Evolutionary conservation across 2,888 invertebrate species (phyloP).

Genomic region (Oegoconia quadripuncta): DNA sequence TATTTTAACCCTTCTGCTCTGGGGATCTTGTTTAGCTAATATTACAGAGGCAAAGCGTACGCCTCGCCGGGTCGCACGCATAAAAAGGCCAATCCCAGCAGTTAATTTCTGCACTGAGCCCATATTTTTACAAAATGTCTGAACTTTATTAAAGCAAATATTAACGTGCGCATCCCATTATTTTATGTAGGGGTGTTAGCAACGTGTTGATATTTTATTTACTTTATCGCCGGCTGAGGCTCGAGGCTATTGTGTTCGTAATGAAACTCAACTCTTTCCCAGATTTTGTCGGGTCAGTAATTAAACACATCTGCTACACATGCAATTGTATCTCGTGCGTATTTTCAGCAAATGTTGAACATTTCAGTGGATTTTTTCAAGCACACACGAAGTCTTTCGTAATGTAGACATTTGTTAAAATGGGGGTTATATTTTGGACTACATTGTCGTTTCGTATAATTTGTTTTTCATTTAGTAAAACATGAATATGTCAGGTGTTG

Average conservation of each 20-base stretch:
- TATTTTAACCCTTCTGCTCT: conserved; percentile 49
- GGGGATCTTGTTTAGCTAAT: conserved; percentile 53
- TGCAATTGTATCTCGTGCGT: conserved; percentile 54
- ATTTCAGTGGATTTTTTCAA: conserved; percentile 43
- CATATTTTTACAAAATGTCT: conserved; percentile 59
- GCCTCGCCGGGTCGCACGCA: conserved; percentile 28
- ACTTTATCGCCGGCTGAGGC: conserved; percentile 55
- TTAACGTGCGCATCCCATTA: conserved; percentile 55
- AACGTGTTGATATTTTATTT: conserved; percentile 72
- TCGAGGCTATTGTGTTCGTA: conserved; percentile 52
- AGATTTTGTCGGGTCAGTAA: conserved; percentile 70
- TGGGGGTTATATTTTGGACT: no score
- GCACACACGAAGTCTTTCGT: conserved; percentile 40
- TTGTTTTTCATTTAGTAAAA: no score
- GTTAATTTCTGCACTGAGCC: conserved; percentile 55
- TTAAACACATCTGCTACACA: conserved; percentile 73
- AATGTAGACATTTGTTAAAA: conserved; percentile 45
- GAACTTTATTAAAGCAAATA: conserved; percentile 66
- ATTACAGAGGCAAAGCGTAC: conserved; percentile 40
- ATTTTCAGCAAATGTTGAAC: conserved; percentile 42
- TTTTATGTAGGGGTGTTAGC: conserved; percentile 56
- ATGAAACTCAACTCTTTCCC: conserved; percentile 63
- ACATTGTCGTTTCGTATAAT: no score
- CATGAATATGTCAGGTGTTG: no score
- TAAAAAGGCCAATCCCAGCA: conserved; percentile 55